Base-by-base conservation (phyloP, 1,140 invertebrate species). In the Drosophila kanapiae region DNA sequence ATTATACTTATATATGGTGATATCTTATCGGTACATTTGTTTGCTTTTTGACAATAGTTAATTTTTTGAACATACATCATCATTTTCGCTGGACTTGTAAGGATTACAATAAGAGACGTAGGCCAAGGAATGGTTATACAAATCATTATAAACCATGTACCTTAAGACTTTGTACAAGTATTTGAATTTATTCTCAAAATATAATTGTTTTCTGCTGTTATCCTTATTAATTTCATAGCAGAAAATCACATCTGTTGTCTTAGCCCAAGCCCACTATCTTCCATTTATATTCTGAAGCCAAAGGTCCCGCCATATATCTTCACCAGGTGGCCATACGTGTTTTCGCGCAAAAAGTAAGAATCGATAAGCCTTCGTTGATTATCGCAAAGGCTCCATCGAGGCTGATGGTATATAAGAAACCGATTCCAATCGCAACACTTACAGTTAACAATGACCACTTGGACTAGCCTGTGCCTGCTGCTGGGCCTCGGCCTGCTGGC, bases 391-490 rank as follows among this genome's bases (percentile, higher is more conserved):
- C 61, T 60, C 45, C 49, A 38, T 57, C 49, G 40, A n/a, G 27
- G 40, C 63, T n/a, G 45, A 11, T n/a, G 16, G 56, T 80, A 83
- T 88, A 88, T 76, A 88, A 90, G 53, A 70, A 62, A 35, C 62
- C 37, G 49, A 42, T 75, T 60, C 8, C 35, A 43, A 43, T 63
- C 42, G 11, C 6, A 45, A 2, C 18, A 14, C 29, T 29, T 40
- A 65, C 70, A 90, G 85, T 85, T 77, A 48, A 79, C 37, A 49
- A 90, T 90, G 85, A 56, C 71, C 33, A 69, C 38, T 70, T 90
- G 81, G 67, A 64, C 65, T 38, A 54, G 70, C 48, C 45, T 81
- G 43, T 54, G 80, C 40, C 29, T 81, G 53, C 37, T 90, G 29
- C n/a, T 92, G 27, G 70, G 48, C 48, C 27, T 85, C 14, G 60